Evolutionary conservation across 2,888 invertebrate species (phyloP).

Genomic region (Drosophila diplacantha): DNA sequence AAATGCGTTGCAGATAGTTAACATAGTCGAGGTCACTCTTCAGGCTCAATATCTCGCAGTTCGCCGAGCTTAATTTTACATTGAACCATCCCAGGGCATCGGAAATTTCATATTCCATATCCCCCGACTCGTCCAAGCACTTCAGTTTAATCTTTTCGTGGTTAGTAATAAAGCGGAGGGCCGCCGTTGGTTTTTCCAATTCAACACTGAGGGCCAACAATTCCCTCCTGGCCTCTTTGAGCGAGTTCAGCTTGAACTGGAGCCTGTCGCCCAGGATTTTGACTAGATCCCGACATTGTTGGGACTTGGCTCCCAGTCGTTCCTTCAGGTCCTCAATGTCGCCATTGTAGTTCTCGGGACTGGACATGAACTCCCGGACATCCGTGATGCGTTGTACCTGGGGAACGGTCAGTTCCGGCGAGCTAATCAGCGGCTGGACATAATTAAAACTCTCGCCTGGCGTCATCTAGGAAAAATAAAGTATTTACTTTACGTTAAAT

Average conservation of each 20-base stretch:
- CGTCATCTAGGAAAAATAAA: not conserved
- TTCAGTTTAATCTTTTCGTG: conserved; percentile 28
- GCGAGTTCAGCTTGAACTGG: not conserved
- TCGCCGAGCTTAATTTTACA: not conserved
- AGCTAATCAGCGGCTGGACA: not conserved
- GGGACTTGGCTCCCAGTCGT: conserved; percentile 9
- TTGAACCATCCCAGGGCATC: not conserved
- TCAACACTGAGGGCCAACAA: conserved; percentile 15
- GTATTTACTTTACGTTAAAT: not conserved
- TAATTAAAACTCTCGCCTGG: not conserved
- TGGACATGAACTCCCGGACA: conserved; percentile 33
- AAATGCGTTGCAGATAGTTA: not conserved
- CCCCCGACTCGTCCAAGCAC: conserved; percentile 42
- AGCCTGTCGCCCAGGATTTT: conserved; percentile 12
- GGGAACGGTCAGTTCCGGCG: not conserved
- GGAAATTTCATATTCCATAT: conserved; percentile 25
- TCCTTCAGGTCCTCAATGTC: conserved; percentile 24
- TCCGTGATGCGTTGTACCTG: conserved; percentile 12
- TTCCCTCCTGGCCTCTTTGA: not conserved
- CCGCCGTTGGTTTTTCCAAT: conserved; percentile 10
- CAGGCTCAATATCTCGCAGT: not conserved
- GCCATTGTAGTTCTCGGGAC: conserved; percentile 23
- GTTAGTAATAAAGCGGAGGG: not conserved
- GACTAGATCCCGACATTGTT: conserved; percentile 33
- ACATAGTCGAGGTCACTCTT: not conserved